Evolutionary conservation across 2,113 vertebrate species (phyloP).

Genomic region (Paradoxurus hermaphroditus): DNA sequence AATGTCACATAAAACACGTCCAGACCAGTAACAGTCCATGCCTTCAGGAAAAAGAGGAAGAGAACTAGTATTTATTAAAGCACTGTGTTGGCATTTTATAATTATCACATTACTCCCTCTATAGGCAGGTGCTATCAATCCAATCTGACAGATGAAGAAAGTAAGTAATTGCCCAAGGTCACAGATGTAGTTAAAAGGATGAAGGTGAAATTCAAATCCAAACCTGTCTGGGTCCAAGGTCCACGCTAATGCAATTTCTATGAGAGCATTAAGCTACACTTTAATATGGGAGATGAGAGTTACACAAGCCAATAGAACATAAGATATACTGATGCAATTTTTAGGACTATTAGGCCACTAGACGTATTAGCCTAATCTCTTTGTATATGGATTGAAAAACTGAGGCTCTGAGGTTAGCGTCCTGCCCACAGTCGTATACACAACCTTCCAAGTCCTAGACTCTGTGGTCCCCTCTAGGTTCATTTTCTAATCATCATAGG

Average conservation of each 20-base stretch:
- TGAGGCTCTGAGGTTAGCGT: background rate
- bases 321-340: background rate
- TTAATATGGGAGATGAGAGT: background rate
- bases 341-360: background rate
- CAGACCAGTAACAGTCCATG: background rate
- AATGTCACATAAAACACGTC: background rate
- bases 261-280: background rate
- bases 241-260: background rate
- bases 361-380: background rate
- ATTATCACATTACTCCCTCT: background rate
- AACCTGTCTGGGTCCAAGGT: background rate
- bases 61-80: background rate
- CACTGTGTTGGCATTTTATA: background rate
- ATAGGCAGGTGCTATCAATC: background rate
- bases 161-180: slow-evolving; percentile 15
- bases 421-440: background rate
- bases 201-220: slow-evolving; percentile 53
- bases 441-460: background rate
- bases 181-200: background rate
- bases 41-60: background rate
- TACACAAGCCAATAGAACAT: background rate
- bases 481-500: background rate
- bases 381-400: background rate
- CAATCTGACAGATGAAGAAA: slow-evolving; percentile 1
- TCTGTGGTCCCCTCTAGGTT: background rate